A percentile compares a stretch with the other conserved stretches of the same genome.
Evolutionary conservation across 2,113 vertebrate genomes (phyloP).

Genomic region (Pelecanoides urinatrix): DNA sequence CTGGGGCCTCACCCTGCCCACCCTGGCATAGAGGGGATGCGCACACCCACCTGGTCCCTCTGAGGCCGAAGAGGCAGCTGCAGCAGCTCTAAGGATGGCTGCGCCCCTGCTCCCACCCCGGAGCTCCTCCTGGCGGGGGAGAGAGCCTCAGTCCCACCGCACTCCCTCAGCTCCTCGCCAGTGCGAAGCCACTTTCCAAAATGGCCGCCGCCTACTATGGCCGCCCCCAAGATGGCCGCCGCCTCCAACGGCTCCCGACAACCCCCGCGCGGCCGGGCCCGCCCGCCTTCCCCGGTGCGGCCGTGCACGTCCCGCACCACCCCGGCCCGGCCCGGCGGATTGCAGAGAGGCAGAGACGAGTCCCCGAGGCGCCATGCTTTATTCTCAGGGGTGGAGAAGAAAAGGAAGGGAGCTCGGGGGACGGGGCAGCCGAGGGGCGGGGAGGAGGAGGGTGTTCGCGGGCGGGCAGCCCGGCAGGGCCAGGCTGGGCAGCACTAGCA

Average conservation of each 20-base stretch:
- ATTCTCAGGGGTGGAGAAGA: conserved; percentile 52
- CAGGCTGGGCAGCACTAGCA: conserved; percentile 72
- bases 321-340: not conserved
- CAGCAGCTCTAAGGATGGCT: accelerated
- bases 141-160: accelerated
- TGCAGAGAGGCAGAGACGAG: not conserved
- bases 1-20: not conserved
- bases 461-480: not conserved
- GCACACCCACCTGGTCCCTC: not conserved
- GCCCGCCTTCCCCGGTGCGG: too few species aligned
- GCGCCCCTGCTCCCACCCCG: accelerated
- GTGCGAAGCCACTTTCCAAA: not conserved
- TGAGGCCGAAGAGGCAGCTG: too few species aligned
- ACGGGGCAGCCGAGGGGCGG: not conserved
- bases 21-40: not conserved
- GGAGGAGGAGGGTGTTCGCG: not conserved
- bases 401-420: not conserved
- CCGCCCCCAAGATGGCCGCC: not conserved
- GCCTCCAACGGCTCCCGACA: accelerated
- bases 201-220: not conserved
- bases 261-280: not conserved
- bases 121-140: not conserved
- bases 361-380: conserved; percentile 76
- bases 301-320: too few species aligned
- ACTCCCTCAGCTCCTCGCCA: accelerated